Percentiles rank a stretch among this genome's conserved stretches.
phyloP scores from a whole-genome alignment of 2,888 invertebrate species.

The Ommatoiulus sabulosus region DNA sequence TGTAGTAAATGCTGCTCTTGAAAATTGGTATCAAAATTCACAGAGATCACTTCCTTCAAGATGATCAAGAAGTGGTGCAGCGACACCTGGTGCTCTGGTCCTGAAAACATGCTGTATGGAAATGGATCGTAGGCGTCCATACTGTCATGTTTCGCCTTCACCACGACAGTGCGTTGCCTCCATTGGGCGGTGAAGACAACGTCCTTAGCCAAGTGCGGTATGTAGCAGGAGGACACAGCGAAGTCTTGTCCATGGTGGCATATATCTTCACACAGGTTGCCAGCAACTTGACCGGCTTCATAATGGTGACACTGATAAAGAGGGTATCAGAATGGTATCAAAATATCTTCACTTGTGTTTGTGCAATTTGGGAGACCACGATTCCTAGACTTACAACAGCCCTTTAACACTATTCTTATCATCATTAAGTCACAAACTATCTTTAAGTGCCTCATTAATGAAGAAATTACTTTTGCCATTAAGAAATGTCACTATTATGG shows the following conservation, averaged over 20 bases:
- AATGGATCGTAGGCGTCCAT: conserved; percentile 50
- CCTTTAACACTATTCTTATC: no score
- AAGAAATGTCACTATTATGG: no score
- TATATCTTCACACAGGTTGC: conserved; percentile 75
- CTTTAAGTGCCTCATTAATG: no score
- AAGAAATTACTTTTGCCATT: no score
- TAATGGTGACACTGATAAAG: conserved; percentile 73
- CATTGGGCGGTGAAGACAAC: conserved; percentile 74
- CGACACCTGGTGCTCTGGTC: conserved; percentile 58
- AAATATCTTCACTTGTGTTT: no score
- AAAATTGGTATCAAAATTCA: conserved; percentile 58
- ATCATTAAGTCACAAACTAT: no score
- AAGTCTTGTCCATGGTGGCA: conserved; percentile 70
- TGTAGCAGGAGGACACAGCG: conserved; percentile 71
- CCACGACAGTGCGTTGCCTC: conserved; percentile 73
- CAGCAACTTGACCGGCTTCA: conserved; percentile 72
- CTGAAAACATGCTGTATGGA: conserved; percentile 39
- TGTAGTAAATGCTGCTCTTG: conserved; percentile 26
- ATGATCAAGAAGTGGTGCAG: conserved; percentile 60
- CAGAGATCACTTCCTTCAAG: conserved; percentile 59
- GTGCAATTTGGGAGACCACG: neutral
- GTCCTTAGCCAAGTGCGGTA: conserved; percentile 74
- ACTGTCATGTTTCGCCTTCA: conserved; percentile 69
- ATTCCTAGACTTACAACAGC: no score
- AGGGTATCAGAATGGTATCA: no score